Percentiles rank a stretch among this genome's conserved stretches.
These are phyloP conservation scores for Dicyrtomina minuta DNA, from an alignment of 2,888 invertebrate species.

Conservation along the genomic window DNA sequence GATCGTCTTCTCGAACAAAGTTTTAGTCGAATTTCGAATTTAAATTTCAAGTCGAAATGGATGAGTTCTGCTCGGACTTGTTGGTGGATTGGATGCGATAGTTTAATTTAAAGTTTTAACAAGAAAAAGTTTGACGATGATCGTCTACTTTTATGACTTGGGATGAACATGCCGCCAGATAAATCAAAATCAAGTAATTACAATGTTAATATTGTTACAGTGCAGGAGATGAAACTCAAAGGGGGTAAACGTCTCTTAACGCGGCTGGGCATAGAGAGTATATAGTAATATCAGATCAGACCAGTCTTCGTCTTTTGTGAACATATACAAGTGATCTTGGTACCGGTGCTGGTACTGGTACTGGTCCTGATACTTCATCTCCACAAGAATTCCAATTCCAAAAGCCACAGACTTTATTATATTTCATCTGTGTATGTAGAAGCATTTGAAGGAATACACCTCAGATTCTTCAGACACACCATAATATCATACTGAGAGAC, in stretches of 20 bases:
- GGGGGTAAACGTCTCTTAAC: constrained; percentile 12
- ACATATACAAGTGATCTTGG: too few relatives aligned
- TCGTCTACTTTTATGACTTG: constrained; percentile 1
- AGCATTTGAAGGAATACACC: not conserved
- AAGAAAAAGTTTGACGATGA: not conserved
- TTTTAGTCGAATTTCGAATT: too few relatives aligned
- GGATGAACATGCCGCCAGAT: constrained; percentile 22
- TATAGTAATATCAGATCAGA: not conserved
- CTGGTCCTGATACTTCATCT: not conserved
- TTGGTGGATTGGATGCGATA: too few relatives aligned
- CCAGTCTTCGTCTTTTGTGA: not conserved
- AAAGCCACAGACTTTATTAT: not conserved
- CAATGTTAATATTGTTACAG: constrained; percentile 32
- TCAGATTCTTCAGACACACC: too few relatives aligned
- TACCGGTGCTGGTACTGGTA: too few relatives aligned
- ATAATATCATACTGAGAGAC: not conserved
- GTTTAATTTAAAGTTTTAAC: not conserved
- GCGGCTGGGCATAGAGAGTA: too few relatives aligned
- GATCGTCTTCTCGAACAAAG: too few relatives aligned
- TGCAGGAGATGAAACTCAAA: constrained; percentile 10
- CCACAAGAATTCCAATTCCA: not conserved
- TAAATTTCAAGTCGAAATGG: too few relatives aligned
- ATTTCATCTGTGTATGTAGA: not conserved
- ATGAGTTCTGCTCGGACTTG: too few relatives aligned
- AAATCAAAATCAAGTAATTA: constrained; percentile 30